Conservation (phyloP, 2,113 vertebrate genomes). For the Gulo gulo region DNA sequence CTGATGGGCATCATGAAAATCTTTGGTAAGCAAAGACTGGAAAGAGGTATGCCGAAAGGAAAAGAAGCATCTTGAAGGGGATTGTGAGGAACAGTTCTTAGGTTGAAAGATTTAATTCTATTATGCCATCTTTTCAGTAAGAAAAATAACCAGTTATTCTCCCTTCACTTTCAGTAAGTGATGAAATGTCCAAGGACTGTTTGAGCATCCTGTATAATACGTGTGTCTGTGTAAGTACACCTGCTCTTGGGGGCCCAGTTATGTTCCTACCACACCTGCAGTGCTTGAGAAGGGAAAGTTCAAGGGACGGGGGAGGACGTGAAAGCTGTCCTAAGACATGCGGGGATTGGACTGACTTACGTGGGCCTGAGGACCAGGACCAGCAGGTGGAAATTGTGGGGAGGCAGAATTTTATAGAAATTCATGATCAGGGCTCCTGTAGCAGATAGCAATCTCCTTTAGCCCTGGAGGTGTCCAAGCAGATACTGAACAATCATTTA, state of each 20-base stretch:
- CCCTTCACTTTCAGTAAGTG: slow-evolving; percentile 89
- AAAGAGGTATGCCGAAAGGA: background rate
- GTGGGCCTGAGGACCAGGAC: background rate
- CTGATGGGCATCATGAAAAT: background rate
- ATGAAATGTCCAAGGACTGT: slow-evolving; percentile 96
- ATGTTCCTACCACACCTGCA: background rate
- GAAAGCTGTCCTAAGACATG: background rate
- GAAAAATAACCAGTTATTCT: slow-evolving; percentile 37
- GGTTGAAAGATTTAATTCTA: background rate
- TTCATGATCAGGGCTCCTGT: background rate
- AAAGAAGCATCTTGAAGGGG: background rate
- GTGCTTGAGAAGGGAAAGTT: background rate
- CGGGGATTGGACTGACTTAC: background rate
- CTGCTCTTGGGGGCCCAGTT: background rate
- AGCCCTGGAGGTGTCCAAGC: background rate
- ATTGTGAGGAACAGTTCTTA: slow-evolving; percentile 6
- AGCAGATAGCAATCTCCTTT: background rate
- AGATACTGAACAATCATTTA: background rate
- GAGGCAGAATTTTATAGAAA: background rate
- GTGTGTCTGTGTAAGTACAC: slow-evolving; percentile 94
- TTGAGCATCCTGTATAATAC: slow-evolving; percentile 97
- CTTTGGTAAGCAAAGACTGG: background rate
- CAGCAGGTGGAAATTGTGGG: background rate
- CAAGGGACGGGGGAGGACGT: background rate
- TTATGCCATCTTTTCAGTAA: slow-evolving; percentile 1